Base-by-base conservation (phyloP, 2,888 invertebrate genomes). In the Eugnorisma glareosa region DNA sequence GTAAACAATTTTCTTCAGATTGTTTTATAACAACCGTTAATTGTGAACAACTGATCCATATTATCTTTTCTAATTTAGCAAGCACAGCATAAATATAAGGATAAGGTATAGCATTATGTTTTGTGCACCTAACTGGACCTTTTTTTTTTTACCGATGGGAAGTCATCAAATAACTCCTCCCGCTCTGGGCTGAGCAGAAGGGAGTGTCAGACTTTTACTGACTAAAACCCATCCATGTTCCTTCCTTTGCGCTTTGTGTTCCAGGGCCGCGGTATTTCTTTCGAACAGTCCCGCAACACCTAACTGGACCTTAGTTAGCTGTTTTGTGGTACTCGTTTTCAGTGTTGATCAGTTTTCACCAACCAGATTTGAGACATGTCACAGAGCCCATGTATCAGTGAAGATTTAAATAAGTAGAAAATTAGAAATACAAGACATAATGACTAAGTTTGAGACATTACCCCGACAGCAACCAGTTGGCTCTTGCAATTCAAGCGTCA, bases 291-390 rank as follows among this genome's bases (percentile, higher is more conserved):
- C n/a, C n/a, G n/a, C n/a, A n/a, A n/a, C n/a, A 43, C 73, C 31
- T 59, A 45, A 67, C 35, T 21, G 10, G 1, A 21, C 10, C n/a
- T 4, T 59, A 10, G 31, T 21, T 8, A 57, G 18, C 28, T 59
- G 8, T 31, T 59, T 92, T 93, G 93, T 92, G 84, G 79, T 70
- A 90, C 86, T 91, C 82, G 89, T 90, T 90, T 40, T 85, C 75
- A 76, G 82, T 77, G 81, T 75, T 48, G 21, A 48, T 48, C 48
- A 24, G 24, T 8, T 37, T 13, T 63, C 63, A 63, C 37, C n/a
- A n/a, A 35, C 11, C n/a, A 37, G 13, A 37, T 13, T 59, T 18
- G 18, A 59, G 24, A 63, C 24, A 37, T 37, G 63, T 37, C 24
- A 35, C 24, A 35, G 24, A 6, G 61, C 24, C 11, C 11, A 35